phyloP scores from a whole-genome alignment of 2,888 invertebrate genomes.

The Idaea biselata region DNA sequence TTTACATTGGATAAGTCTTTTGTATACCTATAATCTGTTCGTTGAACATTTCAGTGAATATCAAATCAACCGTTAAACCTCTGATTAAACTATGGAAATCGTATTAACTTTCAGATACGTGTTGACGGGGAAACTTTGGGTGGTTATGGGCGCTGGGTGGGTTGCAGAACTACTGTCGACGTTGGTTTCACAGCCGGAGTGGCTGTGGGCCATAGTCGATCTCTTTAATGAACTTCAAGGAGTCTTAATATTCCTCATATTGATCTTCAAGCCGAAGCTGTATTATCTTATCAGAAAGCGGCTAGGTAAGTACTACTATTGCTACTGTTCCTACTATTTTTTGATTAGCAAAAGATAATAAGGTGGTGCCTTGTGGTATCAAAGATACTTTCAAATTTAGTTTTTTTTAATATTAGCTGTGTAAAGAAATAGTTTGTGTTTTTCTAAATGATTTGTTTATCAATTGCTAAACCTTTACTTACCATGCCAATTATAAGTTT shows the following conservation, averaged over 20 bases:
- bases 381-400: no score
- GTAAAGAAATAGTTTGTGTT: no score
- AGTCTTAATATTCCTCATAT: constrained; percentile 86
- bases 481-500: no score
- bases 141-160: constrained; percentile 91
- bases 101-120: constrained; percentile 73
- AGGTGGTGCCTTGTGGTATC: no score
- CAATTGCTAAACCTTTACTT: no score
- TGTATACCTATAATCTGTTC: neutral
- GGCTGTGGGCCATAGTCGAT: constrained; percentile 81
- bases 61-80: neutral
- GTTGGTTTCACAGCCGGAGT: constrained; percentile 69
- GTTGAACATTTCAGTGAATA: neutral
- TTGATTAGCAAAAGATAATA: neutral
- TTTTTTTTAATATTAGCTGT: no score
- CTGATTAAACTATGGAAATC: neutral
- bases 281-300: constrained; percentile 80
- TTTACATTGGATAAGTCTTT: neutral
- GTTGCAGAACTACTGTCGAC: constrained; percentile 84
- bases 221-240: constrained; percentile 86
- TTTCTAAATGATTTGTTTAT: no score
- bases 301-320: constrained; percentile 64
- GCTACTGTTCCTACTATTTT: neutral
- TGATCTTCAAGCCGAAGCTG: constrained; percentile 85
- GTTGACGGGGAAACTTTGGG: constrained; percentile 86